A percentile compares a stretch with the other conserved stretches of the same genome.
Conservation (phyloP, 2,888 invertebrate species). For the Drosophila demipolita region DNA sequence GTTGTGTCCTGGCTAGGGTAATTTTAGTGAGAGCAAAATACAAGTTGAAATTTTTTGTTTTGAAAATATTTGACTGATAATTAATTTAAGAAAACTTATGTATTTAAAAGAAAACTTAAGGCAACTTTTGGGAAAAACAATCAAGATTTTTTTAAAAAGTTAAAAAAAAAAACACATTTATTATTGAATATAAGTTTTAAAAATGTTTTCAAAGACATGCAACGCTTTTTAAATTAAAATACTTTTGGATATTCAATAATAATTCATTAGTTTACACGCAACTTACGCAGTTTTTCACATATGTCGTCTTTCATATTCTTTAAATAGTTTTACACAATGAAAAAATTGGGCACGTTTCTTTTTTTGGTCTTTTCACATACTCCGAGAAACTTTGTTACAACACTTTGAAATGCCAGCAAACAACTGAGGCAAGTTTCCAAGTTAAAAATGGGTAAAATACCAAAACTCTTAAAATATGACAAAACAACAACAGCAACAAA, state of each 20-base stretch:
- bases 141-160: neutral
- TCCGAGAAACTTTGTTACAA: slow-evolving; percentile 15
- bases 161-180: neutral
- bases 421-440: slow-evolving; percentile 50
- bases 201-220: neutral
- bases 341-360: neutral
- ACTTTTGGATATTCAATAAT: neutral
- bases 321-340: neutral
- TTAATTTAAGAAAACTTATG: neutral
- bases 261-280: no score
- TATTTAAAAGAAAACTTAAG: neutral
- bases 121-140: neutral
- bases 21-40: neutral
- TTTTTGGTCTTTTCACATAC: neutral
- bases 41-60: neutral
- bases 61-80: neutral
- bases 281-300: slow-evolving; percentile 42
- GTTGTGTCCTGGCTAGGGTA: slow-evolving; percentile 22
- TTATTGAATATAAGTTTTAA: neutral
- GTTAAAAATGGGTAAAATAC: slow-evolving; percentile 9
- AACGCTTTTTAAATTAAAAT: neutral
- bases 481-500: slow-evolving; percentile 32
- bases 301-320: slow-evolving; percentile 30
- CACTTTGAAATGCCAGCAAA: slow-evolving; percentile 52
- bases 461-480: slow-evolving; percentile 33